Percentiles rank a stretch among this genome's conserved stretches.
phyloP scores from a whole-genome alignment of 2,113 vertebrate species.

The Psittacula cyanocephala region DNA sequence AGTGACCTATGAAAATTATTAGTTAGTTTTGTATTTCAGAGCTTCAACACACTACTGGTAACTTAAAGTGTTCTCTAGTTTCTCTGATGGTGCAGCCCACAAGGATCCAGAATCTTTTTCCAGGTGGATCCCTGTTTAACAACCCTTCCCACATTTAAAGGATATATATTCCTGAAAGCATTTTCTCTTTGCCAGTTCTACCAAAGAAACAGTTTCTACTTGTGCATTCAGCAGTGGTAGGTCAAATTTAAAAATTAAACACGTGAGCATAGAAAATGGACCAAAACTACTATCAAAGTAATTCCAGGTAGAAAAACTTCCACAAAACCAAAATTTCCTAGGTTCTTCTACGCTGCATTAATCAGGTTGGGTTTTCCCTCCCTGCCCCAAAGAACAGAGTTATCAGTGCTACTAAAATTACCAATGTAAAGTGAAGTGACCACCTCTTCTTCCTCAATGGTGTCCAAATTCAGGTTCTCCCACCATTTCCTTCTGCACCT shows the following conservation, averaged over 20 bases:
- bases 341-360: fast-evolving
- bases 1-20: constrained; percentile 67
- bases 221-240: not conserved
- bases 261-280: not conserved
- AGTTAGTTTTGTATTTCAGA: constrained; percentile 38
- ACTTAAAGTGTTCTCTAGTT: not conserved
- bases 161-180: not conserved
- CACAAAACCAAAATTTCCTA: not conserved
- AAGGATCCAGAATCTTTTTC: not conserved
- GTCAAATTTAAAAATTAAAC: not conserved
- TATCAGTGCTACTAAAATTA: not conserved
- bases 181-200: not conserved
- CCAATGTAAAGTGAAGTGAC: not conserved
- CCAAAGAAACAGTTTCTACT: not conserved
- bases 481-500: not conserved
- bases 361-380: not conserved
- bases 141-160: not conserved
- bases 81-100: not conserved
- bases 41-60: not conserved
- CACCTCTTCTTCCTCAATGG: not conserved
- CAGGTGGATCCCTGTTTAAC: not conserved
- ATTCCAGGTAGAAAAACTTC: not conserved
- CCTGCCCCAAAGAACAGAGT: not conserved
- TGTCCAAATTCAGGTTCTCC: not conserved
- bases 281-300: not conserved